Evolutionary conservation across 2,797 vertebrate species (phyloP), one percentile per base, ranked within the genome.

Genomic region (Anguilla pacifica): DNA sequence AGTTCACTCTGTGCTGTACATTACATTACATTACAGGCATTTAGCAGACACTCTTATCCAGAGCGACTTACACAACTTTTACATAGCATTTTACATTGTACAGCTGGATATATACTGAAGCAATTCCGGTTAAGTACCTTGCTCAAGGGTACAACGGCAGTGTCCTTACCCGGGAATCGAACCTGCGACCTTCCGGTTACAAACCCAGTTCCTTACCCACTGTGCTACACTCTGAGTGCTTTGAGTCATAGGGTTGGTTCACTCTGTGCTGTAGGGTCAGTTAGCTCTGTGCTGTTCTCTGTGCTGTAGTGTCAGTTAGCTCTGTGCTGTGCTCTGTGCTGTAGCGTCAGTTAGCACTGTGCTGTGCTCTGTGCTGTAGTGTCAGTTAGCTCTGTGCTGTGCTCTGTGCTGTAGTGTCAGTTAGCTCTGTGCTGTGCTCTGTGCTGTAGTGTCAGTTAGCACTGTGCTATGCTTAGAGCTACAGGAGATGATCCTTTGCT

Each of bases 341-440:
- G 11, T 85, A 10, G 51, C 57, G 11, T 6, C 72, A 96, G 39
- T 83, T 17, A 83, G 49, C 43, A 31, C 15, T 51, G 25, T 39
- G 22, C 64, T 67, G 64, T 7, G 2, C 67, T 25, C 9, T 10
- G 28, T 10, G 10, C 22, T 67, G 64, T 81, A 49, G 19, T 15
- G 35, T 9, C 17, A 81, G 17, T 81, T 81, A 81, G 43, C 35
- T 43, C 43, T 81, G 43, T 81, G 43, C 77, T 84, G 74, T 81
- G 35, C 51, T 86, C 15, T 55, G 28, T n/a, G 28, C 39, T 49
- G 3, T 49, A 22, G 46, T 0, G 9, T 13, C 49, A 83, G 22
- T 6, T 53, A 25, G 49, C 13, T 0, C n/a, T 53, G 46, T 83
- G 11, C 19, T 6, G 25, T 83, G n/a, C n/a, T 28, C 9, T n/a